Evolutionary conservation across 2,888 invertebrate genomes (phyloP).

Genomic region (Microdon myrmicae): DNA sequence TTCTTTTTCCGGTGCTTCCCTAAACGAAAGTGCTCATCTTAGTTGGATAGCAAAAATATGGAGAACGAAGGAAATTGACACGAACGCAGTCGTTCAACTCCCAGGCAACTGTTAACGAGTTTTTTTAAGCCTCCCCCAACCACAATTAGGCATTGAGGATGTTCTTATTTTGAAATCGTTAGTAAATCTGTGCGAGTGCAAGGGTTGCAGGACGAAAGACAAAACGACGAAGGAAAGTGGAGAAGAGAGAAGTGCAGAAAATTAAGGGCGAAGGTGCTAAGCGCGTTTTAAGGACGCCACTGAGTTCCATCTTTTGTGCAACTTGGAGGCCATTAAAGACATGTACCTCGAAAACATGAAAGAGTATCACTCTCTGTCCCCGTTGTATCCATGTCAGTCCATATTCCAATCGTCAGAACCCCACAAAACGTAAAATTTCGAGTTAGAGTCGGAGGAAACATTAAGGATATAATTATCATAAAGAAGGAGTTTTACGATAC

Average conservation of each 20-base stretch:
- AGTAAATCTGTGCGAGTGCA: too few species aligned
- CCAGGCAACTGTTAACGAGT: slow-evolving; percentile 14
- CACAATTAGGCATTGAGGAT: slow-evolving; percentile 22
- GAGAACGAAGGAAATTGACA: too few species aligned
- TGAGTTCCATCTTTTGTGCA: slow-evolving; percentile 21
- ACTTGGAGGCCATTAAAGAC: slow-evolving; percentile 31
- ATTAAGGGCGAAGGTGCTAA: slow-evolving; percentile 41
- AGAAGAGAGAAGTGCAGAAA: slow-evolving; percentile 22
- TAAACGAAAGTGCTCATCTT: slow-evolving; percentile 7
- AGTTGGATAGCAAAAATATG: too few species aligned
- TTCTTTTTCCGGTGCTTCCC: not conserved
- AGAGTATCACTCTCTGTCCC: too few species aligned
- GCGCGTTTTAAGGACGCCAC: slow-evolving; percentile 34
- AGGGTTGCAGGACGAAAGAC: slow-evolving; percentile 8
- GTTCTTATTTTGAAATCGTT: not conserved
- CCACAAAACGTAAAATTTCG: slow-evolving; percentile 32
- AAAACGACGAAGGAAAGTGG: not conserved
- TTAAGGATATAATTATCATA: slow-evolving; percentile 44
- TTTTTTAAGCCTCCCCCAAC: slow-evolving; percentile 25
- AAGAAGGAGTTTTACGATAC: slow-evolving; percentile 33
- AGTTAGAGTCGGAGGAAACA: slow-evolving; percentile 32
- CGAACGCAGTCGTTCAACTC: slow-evolving; percentile 21
- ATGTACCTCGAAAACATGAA: too few species aligned
- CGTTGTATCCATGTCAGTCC: too few species aligned
- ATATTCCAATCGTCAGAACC: too few species aligned